These are phyloP conservation scores for Apodemus sylvaticus DNA, from an alignment of 2,113 vertebrate species.

Conservation along the genomic window DNA sequence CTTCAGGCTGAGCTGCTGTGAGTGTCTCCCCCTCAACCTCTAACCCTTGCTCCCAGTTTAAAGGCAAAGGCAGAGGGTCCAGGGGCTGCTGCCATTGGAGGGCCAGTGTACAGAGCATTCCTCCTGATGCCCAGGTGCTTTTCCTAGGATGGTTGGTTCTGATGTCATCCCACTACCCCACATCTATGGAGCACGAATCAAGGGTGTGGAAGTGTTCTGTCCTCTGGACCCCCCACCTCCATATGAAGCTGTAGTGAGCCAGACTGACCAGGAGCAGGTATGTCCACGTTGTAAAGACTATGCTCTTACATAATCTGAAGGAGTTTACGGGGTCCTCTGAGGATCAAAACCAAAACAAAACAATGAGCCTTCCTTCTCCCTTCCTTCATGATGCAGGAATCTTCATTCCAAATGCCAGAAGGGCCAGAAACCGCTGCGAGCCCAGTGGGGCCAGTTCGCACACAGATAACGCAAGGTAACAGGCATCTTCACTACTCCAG, in stretches of 20 bases:
- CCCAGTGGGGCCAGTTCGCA: neutral
- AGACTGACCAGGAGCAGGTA: slow-evolving; percentile 84
- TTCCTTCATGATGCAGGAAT: slow-evolving; percentile 72
- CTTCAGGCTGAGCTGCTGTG: neutral
- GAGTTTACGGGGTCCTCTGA: neutral
- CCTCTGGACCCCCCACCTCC: slow-evolving; percentile 89
- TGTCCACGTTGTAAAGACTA: accelerated
- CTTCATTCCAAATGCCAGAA: slow-evolving; percentile 47
- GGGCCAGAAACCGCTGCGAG: neutral
- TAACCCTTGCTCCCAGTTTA: too few relatives aligned
- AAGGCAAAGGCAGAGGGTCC: neutral
- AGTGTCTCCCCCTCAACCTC: neutral
- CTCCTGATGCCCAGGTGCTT: neutral
- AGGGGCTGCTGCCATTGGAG: neutral
- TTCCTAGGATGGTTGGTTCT: slow-evolving; percentile 82
- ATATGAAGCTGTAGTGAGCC: slow-evolving; percentile 85
- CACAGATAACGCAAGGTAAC: slow-evolving; percentile 77
- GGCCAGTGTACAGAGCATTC: accelerated
- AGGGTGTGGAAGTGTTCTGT: slow-evolving; percentile 89
- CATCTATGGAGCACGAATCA: slow-evolving; percentile 86
- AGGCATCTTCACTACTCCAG: neutral
- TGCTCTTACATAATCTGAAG: neutral
- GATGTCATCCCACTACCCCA: slow-evolving; percentile 87
- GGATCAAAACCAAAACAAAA: neutral
- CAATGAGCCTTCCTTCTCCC: neutral